Base-by-base conservation (phyloP, 2,888 invertebrate species). In the Pycnomerus fuliginosus region DNA sequence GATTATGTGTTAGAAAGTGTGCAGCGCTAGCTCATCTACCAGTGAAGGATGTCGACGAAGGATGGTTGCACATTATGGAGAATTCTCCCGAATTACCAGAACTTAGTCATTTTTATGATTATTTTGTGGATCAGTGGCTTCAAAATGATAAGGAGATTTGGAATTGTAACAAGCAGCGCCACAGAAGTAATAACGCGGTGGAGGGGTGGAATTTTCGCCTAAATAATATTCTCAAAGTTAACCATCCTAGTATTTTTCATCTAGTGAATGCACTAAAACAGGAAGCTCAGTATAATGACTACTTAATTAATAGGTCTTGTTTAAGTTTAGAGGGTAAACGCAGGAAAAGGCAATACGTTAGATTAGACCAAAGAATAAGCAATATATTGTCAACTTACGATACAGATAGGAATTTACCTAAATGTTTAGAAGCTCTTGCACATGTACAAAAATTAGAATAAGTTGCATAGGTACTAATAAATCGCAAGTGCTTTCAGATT, bases 81-180 rank as follows among this genome's bases (percentile, higher is more conserved):
- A 27, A 27, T 10, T 12, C 27, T 7, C 27, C 27, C 2, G 13
- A 27, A 27, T 13, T 27, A 13, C 27, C 5, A 1, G 27, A 27
- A 27, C 11, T 27, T 4, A 27, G 13, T 2, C 12, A 27, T 13
- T 27, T 27, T n/a, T 27, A 13, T 27, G 27, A 27, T 27, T 27
- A 10, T 11, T 27, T 27, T 27, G 27, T 27, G 12, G 27, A 10
- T 2, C 27, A 27, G 11, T 27, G 27, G 27, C 1, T 27, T 3
- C 4, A 27, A 11, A 27, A 13, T 10, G 11, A 3, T 24, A 24
- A 3, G 3, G 24, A 24, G 3, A 24, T 24, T 3, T 27, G 27
- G 11, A 27, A 27, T 10, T 27, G 27, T 11, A 12, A 27, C 14
- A 27, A 27, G 3, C 27, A 27, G 27, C 27, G 27, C 27, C 27